These are phyloP conservation scores for Silurus asotus DNA, from an alignment of 2,113 vertebrate species.

Conservation along the genomic window DNA sequence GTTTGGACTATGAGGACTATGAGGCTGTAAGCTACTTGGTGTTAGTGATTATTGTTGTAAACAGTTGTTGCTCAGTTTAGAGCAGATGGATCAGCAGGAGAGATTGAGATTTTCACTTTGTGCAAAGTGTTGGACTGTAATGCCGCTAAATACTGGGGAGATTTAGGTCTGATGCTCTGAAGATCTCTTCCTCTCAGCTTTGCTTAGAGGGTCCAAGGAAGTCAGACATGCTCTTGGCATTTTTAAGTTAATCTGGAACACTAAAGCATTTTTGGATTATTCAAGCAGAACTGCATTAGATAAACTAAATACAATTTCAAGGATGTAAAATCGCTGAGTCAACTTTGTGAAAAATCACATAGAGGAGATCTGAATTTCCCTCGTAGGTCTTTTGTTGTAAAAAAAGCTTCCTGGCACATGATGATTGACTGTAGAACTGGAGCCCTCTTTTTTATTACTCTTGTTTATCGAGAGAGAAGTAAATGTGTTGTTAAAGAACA, in stretches of 20 bases:
- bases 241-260: not conserved
- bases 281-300: not conserved
- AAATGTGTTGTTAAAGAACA: slow-evolving; percentile 33
- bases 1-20: not conserved
- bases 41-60: slow-evolving; percentile 24
- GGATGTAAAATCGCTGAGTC: not conserved
- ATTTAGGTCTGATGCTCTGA: slow-evolving; percentile 60
- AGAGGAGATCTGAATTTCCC: slow-evolving; percentile 53
- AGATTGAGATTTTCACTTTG: slow-evolving; percentile 46
- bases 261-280: not conserved
- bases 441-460: slow-evolving; percentile 31
- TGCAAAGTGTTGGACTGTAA: slow-evolving; percentile 38
- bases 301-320: not conserved
- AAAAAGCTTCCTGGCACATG: slow-evolving; percentile 43
- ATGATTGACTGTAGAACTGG: slow-evolving; percentile 40
- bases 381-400: slow-evolving; percentile 36
- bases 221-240: not conserved
- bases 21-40: slow-evolving; percentile 36
- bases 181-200: slow-evolving; percentile 61
- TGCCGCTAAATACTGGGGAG: slow-evolving; percentile 52
- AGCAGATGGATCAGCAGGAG: slow-evolving; percentile 49
- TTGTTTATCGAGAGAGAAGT: slow-evolving; percentile 37
- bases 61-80: slow-evolving; percentile 46
- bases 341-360: slow-evolving; percentile 54
- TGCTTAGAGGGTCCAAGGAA: slow-evolving; percentile 19